Conservation (phyloP, 2,113 vertebrate genomes). For the Syngnathus scovelli region DNA sequence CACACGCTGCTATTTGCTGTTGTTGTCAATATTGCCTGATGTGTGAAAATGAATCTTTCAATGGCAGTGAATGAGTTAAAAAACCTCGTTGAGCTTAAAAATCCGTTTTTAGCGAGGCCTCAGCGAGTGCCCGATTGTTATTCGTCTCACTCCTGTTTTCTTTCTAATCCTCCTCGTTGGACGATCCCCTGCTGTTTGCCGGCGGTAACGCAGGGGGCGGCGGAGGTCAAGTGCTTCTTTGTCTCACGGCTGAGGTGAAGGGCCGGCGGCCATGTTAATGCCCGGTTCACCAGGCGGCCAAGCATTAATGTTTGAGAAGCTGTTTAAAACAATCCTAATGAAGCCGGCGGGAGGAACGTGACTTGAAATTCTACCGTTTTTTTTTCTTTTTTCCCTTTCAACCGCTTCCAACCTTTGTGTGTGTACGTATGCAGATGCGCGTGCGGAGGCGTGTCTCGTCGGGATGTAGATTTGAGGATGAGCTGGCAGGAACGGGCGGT, state of each 20-base stretch:
- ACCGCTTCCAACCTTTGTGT: conserved; percentile 51
- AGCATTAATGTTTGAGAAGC: conserved; percentile 75
- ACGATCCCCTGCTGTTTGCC: conserved; percentile 55
- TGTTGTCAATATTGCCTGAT: neutral
- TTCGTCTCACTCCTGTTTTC: conserved; percentile 47
- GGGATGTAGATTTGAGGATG: conserved; percentile 45
- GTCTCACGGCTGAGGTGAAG: conserved; percentile 44
- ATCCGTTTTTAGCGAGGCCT: neutral
- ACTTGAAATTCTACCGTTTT: conserved; percentile 53
- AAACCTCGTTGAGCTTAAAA: no score
- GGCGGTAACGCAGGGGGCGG: conserved; percentile 62
- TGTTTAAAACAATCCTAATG: conserved; percentile 74
- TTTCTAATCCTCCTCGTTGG: conserved; percentile 45
- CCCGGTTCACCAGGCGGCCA: conserved; percentile 59
- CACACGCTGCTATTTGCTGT: neutral
- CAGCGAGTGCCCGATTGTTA: conserved; percentile 50
- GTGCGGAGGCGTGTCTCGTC: conserved; percentile 27
- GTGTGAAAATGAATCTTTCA: no score
- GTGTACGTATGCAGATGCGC: conserved; percentile 4
- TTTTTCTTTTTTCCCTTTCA: conserved; percentile 56
- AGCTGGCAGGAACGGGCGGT: conserved; percentile 28
- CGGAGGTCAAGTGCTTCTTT: conserved; percentile 59
- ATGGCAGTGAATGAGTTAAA: no score
- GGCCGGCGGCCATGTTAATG: conserved; percentile 62
- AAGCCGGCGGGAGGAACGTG: conserved; percentile 62